Evolutionary conservation across 1,140 invertebrate species (phyloP).

Genomic region (Drosophila suzukii): DNA sequence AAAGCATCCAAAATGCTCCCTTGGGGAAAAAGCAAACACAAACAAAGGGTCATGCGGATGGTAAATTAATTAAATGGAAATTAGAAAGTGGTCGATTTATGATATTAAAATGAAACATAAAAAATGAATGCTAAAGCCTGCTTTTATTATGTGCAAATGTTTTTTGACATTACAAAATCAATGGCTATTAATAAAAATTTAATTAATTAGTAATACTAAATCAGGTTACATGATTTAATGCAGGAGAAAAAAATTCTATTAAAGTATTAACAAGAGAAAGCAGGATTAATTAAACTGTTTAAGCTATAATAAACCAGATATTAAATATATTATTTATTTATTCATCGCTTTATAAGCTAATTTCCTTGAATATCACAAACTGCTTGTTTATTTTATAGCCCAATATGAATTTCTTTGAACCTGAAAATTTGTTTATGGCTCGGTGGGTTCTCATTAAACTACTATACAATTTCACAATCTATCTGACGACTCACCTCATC

Average conservation of each 20-base stretch:
- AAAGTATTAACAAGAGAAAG: background rate
- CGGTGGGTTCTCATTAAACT: slow-evolving; percentile 16
- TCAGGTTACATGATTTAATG: background rate
- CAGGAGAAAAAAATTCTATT: background rate
- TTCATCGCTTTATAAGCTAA: too few relatives aligned
- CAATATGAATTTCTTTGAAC: slow-evolving; percentile 24
- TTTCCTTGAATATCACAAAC: too few relatives aligned
- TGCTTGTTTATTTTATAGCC: slow-evolving; percentile 1
- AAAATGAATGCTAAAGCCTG: background rate
- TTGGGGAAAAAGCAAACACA: slow-evolving; percentile 15
- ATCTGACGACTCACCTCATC: background rate
- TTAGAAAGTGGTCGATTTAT: slow-evolving; percentile 7
- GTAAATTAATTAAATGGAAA: slow-evolving; percentile 44
- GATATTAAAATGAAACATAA: slow-evolving; percentile 6
- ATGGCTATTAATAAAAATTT: background rate
- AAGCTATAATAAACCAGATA: background rate
- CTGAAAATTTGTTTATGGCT: slow-evolving; percentile 9
- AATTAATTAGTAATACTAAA: background rate
- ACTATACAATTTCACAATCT: slow-evolving; percentile 25
- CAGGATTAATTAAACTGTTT: background rate
- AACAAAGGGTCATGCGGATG: slow-evolving; percentile 7
- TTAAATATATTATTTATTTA: background rate
- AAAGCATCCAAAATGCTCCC: slow-evolving; percentile 21
- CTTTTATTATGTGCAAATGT: background rate
- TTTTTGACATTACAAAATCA: background rate